These are phyloP conservation scores for Oryzaephilus surinamensis DNA, from an alignment of 1,140 invertebrate species.

Conservation along the genomic window DNA sequence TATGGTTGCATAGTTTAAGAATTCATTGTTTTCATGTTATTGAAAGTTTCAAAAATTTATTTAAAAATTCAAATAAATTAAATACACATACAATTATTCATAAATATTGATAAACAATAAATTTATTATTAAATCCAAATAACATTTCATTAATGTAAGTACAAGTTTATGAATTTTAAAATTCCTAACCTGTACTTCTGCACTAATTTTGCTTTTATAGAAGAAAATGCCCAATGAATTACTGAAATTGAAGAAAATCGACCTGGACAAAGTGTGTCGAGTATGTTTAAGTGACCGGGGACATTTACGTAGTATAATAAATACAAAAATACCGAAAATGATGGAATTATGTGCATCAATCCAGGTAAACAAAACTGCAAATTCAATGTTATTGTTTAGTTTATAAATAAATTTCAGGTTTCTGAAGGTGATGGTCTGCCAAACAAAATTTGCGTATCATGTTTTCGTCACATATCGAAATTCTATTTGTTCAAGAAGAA, in stretches of 20 bases:
- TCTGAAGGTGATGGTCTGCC: slow-evolving; percentile 21
- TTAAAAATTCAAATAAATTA: no score
- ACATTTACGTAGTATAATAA: slow-evolving; percentile 20
- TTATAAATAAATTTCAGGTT: slow-evolving; percentile 15
- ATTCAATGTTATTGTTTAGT: slow-evolving; percentile 1
- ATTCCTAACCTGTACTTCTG: no score
- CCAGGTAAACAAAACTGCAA: slow-evolving; percentile 15
- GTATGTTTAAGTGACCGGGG: slow-evolving; percentile 20
- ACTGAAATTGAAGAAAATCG: slow-evolving; percentile 11
- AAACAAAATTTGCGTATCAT: slow-evolving; percentile 19
- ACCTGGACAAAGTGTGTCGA: slow-evolving; percentile 22
- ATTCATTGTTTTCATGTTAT: no score
- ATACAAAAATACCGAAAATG: slow-evolving; percentile 20
- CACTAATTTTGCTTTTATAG: no score
- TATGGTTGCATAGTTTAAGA: no score
- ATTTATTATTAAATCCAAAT: no score
- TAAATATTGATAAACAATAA: no score
- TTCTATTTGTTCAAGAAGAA: slow-evolving; percentile 25
- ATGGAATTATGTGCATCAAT: slow-evolving; percentile 19
- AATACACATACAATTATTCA: no score
- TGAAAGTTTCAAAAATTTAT: no score
- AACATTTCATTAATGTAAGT: no score
- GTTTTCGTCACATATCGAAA: slow-evolving; percentile 22
- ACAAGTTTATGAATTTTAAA: no score
- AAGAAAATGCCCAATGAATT: no score